Evolutionary conservation across 2,888 invertebrate genomes (phyloP).

Genomic region (Zeuzera pyrina): DNA sequence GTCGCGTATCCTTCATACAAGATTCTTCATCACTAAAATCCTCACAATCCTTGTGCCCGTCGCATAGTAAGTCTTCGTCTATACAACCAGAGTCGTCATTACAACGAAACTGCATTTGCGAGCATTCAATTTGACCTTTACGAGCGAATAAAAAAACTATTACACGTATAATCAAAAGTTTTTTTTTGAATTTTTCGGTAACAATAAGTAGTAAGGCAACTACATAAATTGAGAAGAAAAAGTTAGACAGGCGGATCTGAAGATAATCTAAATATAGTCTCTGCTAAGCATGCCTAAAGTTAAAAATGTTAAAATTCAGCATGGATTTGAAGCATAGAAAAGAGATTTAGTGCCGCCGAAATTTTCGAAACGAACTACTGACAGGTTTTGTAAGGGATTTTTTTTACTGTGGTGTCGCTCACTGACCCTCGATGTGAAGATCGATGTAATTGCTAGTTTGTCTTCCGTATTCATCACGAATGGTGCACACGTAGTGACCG

Average conservation of each 20-base stretch:
- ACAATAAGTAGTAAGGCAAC: too few species aligned
- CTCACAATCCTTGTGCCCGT: slow-evolving; percentile 73
- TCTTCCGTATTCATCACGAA: slow-evolving; percentile 58
- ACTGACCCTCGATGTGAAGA: slow-evolving; percentile 84
- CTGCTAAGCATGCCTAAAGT: slow-evolving; percentile 13
- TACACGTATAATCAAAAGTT: too few species aligned
- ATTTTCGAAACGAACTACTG: slow-evolving; percentile 20
- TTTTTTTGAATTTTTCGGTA: too few species aligned
- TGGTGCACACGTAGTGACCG: slow-evolving; percentile 87
- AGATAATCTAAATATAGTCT: too few species aligned
- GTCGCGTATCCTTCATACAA: slow-evolving; percentile 63
- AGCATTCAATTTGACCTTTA: slow-evolving; percentile 55
- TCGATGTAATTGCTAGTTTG: slow-evolving; percentile 79
- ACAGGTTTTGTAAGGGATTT: slow-evolving; percentile 5
- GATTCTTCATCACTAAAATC: slow-evolving; percentile 77
- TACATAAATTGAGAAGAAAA: too few species aligned
- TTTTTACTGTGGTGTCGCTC: neutral
- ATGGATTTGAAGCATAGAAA: slow-evolving; percentile 14
- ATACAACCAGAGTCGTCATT: slow-evolving; percentile 76
- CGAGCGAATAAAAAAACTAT: slow-evolving; percentile 33
- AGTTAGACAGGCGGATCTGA: too few species aligned
- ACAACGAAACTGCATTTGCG: slow-evolving; percentile 63
- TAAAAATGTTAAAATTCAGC: slow-evolving; percentile 4
- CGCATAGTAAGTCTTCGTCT: slow-evolving; percentile 69
- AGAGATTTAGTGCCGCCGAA: slow-evolving; percentile 15